Conservation (phyloP, 1,140 invertebrate species). For the Schmidtea mediterranea region DNA sequence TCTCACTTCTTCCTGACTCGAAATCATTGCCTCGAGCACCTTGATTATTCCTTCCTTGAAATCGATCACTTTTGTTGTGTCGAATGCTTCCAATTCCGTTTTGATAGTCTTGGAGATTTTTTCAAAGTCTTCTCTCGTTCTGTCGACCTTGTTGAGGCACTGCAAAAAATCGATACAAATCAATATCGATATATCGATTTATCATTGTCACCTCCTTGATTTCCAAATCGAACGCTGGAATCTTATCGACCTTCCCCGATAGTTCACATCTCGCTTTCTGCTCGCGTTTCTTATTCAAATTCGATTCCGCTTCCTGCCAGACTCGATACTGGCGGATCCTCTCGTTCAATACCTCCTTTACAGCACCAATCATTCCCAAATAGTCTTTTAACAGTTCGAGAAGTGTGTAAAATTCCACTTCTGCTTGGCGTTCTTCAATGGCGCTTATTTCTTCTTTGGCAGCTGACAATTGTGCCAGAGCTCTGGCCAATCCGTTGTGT, state of each 20-base stretch:
- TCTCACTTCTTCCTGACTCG: constrained; percentile 65
- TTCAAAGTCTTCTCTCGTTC: constrained; percentile 81
- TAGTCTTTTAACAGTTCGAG: constrained; percentile 84
- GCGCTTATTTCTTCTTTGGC: constrained; percentile 65
- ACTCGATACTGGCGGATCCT: constrained; percentile 85
- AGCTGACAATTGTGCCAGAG: constrained; percentile 67
- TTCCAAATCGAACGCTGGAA: constrained; percentile 58
- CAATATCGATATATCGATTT: not conserved
- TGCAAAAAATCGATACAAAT: constrained; percentile 17
- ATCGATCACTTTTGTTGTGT: constrained; percentile 55
- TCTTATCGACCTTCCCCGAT: constrained; percentile 54
- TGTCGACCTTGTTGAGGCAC: constrained; percentile 80
- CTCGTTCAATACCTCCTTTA: constrained; percentile 84
- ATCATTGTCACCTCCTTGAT: constrained; percentile 46
- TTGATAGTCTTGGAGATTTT: constrained; percentile 81
- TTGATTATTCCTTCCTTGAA: constrained; percentile 59
- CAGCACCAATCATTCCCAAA: constrained; percentile 59
- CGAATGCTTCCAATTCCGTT: constrained; percentile 71
- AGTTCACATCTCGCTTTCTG: constrained; percentile 67
- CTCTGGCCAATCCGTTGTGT: constrained; percentile 62
- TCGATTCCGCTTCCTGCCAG: constrained; percentile 83
- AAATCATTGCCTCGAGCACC: constrained; percentile 72
- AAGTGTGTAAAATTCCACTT: constrained; percentile 70
- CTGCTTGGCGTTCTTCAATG: constrained; percentile 61
- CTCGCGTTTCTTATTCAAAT: constrained; percentile 71